Conservation (phyloP, 2,113 vertebrate species). For the Pseudorectes ferrugineus region DNA sequence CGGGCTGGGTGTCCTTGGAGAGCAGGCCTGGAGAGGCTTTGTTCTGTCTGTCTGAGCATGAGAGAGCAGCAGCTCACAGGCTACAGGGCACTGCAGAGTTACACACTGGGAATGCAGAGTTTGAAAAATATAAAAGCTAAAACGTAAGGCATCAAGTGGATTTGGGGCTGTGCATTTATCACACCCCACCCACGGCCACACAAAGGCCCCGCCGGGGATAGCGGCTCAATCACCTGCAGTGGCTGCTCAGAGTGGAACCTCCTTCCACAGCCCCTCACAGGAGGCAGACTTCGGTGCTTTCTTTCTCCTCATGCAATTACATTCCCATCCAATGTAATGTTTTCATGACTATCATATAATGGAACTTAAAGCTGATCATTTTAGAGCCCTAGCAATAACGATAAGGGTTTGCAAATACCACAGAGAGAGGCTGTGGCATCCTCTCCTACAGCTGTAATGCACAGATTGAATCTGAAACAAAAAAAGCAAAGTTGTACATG, state of each 20-base stretch:
- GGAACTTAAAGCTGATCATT: slow-evolving; percentile 16
- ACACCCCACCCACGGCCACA: neutral
- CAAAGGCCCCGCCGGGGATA: neutral
- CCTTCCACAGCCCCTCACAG: neutral
- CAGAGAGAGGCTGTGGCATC: neutral
- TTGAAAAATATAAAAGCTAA: too few relatives aligned
- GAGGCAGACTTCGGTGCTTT: neutral
- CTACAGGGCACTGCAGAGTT: too few relatives aligned
- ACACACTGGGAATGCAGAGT: too few relatives aligned
- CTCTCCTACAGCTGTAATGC: neutral
- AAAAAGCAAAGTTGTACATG: neutral
- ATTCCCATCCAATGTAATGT: neutral
- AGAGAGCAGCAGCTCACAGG: too few relatives aligned
- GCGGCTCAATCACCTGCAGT: neutral
- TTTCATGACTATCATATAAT: slow-evolving; percentile 2
- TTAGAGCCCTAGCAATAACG: neutral
- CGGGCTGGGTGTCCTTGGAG: too few relatives aligned
- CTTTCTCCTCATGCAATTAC: neutral
- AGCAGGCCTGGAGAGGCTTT: too few relatives aligned
- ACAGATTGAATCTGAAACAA: neutral
- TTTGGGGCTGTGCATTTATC: neutral
- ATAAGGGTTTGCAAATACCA: slow-evolving; percentile 12
- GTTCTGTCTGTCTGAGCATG: too few relatives aligned
- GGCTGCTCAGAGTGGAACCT: neutral
- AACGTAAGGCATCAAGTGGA: neutral